Conservation (phyloP, 1,140 invertebrate species). For the Dinoponera quadriceps region DNA sequence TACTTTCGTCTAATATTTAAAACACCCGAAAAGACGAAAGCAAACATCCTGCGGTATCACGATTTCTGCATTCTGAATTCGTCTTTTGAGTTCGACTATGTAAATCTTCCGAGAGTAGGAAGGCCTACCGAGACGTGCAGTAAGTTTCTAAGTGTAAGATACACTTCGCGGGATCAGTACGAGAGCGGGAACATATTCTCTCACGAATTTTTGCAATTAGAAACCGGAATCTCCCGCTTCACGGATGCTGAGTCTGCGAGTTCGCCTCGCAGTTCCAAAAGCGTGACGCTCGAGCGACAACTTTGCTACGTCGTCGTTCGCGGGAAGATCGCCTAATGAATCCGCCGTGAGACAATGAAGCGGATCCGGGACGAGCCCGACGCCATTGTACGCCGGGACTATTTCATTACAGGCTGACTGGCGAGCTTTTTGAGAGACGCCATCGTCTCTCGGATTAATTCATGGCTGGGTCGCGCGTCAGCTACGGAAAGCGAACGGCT, state of each 20-base stretch:
- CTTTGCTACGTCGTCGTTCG: conserved; percentile 48
- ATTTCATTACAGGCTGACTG: conserved; percentile 69
- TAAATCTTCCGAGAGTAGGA: too few relatives aligned
- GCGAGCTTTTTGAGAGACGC: conserved; percentile 62
- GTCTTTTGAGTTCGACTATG: too few relatives aligned
- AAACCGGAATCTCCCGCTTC: not conserved
- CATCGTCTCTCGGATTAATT: conserved; percentile 71
- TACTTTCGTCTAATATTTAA: not conserved
- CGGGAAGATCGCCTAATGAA: conserved; percentile 70
- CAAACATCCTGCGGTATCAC: too few relatives aligned
- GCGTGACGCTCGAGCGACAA: conserved; percentile 46
- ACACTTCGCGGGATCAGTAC: not conserved
- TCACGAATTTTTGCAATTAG: conserved; percentile 38
- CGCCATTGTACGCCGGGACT: conserved; percentile 63
- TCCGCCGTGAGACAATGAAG: conserved; percentile 69
- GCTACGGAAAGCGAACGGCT: not conserved
- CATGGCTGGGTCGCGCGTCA: conserved; percentile 7
- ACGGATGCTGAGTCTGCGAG: conserved; percentile 5
- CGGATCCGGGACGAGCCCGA: conserved; percentile 11
- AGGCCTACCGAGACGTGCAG: too few relatives aligned
- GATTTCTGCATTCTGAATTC: too few relatives aligned
- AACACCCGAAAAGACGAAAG: not conserved
- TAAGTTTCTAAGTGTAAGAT: not conserved
- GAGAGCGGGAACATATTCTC: conserved; percentile 13
- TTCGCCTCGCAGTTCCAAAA: conserved; percentile 20